Conservation (phyloP, 2,888 invertebrate genomes). For the Lepidonotus clava region DNA sequence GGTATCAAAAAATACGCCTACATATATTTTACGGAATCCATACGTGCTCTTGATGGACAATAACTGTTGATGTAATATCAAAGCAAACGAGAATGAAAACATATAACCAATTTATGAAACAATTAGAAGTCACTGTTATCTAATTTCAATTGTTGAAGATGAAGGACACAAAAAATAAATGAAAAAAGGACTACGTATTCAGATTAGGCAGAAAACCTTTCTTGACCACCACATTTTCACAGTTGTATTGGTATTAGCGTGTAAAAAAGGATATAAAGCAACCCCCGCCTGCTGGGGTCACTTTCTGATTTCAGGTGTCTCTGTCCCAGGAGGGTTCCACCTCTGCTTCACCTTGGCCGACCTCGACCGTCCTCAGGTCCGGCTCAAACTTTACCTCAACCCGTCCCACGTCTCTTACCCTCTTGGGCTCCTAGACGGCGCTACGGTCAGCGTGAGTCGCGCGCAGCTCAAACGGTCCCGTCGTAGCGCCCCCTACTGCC, state of each 20-base stretch:
- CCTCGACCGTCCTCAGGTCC: not conserved
- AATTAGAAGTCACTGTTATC: no score
- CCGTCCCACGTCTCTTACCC: constrained; percentile 19
- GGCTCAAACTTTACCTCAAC: constrained; percentile 28
- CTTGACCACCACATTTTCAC: not conserved
- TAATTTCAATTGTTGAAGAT: no score
- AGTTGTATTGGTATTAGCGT: not conserved
- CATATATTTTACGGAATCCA: no score
- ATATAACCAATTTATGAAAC: no score
- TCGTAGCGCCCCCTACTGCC: not conserved
- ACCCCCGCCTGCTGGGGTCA: no score
- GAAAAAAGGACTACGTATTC: no score
- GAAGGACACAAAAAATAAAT: no score
- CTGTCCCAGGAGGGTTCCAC: constrained; percentile 8
- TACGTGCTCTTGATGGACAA: no score
- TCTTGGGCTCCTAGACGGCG: constrained; percentile 42
- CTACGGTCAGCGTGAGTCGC: constrained; percentile 27
- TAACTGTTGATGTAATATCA: no score
- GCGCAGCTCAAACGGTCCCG: constrained; percentile 24
- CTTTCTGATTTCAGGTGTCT: constrained; percentile 11
- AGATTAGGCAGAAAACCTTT: not conserved
- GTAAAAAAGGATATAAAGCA: not conserved
- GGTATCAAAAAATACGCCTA: no score
- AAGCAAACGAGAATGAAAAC: no score
- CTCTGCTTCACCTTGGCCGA: constrained; percentile 43